Base-by-base conservation (phyloP, 2,797 vertebrate genomes). In the Ataeniobius toweri region DNA sequence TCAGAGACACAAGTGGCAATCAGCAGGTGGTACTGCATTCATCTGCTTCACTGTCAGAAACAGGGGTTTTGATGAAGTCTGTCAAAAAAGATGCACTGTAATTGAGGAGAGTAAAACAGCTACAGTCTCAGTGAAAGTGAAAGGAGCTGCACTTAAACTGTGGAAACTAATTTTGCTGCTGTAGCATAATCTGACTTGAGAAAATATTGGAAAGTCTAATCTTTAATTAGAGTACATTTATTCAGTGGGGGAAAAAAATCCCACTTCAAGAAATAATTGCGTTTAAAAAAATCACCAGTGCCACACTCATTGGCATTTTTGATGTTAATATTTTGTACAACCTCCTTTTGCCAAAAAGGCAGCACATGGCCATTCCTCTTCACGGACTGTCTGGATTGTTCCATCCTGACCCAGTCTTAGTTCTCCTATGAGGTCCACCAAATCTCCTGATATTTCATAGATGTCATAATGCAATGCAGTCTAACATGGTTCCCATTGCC, bases 1-100 rank as follows among this genome's bases (percentile, higher is more conserved):
- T 73, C 51, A 48, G 5, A 46, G 56, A 18, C 76, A 51, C 41
- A 51, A 39, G 68, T 31, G n/a, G n/a, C 65, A 61, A 71, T 67
- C 80, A 73, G 68, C 46, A 39, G 77, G 70, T 61, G 63, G 51
- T 46, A 14, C 5, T 3, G 72, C 31, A 39, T 24, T 59, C 70
- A 41, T 71, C 31, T 61, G 18, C 10, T 73, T 75, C 39, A 13
- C 13, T 28, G 3, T 10, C 26, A 26, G 59, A 58, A 76, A 46
- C 7, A 8, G 39, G 13, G 4, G 6, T 8, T 9, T 63, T 50
- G 51, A 61, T 2, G 1, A 20, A 24, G 31, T 39, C 50, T 72
- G 12, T 67, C 24, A 8, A 9, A 24, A 56, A 50, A 61, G 39
- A 48, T n/a, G 12, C 10, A 31, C 22, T 24, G 39, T 24, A 31